phyloP scores from a whole-genome alignment of 2,888 invertebrate genomes.

The Oscheius sp. region DNA sequence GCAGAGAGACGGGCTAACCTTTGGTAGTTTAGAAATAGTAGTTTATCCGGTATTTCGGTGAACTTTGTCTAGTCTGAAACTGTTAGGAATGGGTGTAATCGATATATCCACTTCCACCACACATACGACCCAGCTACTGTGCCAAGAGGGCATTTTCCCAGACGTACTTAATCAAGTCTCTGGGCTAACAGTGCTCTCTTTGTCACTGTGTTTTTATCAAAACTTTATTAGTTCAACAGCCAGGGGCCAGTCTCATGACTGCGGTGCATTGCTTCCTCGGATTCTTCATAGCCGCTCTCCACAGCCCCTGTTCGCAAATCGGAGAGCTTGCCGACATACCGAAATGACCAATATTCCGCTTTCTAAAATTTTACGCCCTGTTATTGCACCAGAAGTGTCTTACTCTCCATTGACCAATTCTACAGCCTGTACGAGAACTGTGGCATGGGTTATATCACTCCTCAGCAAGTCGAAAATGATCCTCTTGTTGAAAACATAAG shows the following conservation, averaged over 20 bases:
- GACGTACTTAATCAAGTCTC: too few species aligned
- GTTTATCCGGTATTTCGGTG: too few species aligned
- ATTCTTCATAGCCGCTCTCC: constrained; percentile 20
- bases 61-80: too few species aligned
- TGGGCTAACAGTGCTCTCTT: too few species aligned
- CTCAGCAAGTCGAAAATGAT: constrained; percentile 31
- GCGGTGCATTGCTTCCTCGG: constrained; percentile 2
- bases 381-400: neutral
- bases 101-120: too few species aligned
- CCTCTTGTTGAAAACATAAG: constrained; percentile 25
- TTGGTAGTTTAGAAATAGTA: too few species aligned
- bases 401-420: constrained; percentile 26
- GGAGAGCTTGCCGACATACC: constrained; percentile 22
- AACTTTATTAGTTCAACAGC: constrained; percentile 7
- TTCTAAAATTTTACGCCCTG: neutral
- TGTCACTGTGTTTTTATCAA: too few species aligned
- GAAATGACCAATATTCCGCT: constrained; percentile 25
- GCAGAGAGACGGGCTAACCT: too few species aligned
- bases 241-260: constrained; percentile 21
- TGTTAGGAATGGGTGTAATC: too few species aligned
- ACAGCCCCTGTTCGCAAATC: constrained; percentile 27
- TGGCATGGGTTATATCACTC: constrained; percentile 7
- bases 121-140: too few species aligned
- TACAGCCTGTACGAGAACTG: constrained; percentile 26
- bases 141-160: too few species aligned